Conservation (phyloP, 2,888 invertebrate species). For the Xestia c-nigrum region DNA sequence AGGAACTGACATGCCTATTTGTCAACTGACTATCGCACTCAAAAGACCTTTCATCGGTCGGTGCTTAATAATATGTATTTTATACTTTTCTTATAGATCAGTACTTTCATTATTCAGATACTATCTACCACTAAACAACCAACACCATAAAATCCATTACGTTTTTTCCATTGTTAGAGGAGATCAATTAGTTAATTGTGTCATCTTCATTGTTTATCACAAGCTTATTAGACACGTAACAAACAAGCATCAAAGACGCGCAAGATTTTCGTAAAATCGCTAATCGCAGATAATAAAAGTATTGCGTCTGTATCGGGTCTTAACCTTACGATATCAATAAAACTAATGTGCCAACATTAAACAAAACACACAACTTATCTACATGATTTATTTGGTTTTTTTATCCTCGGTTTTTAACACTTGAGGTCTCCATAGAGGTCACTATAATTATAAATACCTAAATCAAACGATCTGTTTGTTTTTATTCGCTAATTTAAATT, state of each 20-base stretch:
- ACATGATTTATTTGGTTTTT: slow-evolving; percentile 41
- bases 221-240: background rate
- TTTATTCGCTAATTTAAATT: slow-evolving; percentile 22
- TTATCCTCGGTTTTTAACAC: slow-evolving; percentile 34
- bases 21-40: background rate
- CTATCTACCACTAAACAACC: no score
- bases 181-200: background rate
- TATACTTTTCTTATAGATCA: background rate
- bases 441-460: slow-evolving; percentile 56
- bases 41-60: background rate
- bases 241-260: background rate
- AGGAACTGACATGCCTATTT: background rate
- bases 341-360: slow-evolving; percentile 43
- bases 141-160: no score
- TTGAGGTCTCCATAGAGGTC: slow-evolving; percentile 59
- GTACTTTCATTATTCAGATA: no score
- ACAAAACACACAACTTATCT: slow-evolving; percentile 49
- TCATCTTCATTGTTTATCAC: background rate
- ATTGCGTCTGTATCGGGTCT: slow-evolving; percentile 21
- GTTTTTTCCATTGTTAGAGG: background rate
- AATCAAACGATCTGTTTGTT: slow-evolving; percentile 38
- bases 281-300: slow-evolving; percentile 27
- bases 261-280: background rate
- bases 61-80: background rate
- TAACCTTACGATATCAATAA: slow-evolving; percentile 40